These are phyloP conservation scores for Misgurnus mizolepis DNA, from an alignment of 2,113 vertebrate species.

Conservation along the genomic window DNA sequence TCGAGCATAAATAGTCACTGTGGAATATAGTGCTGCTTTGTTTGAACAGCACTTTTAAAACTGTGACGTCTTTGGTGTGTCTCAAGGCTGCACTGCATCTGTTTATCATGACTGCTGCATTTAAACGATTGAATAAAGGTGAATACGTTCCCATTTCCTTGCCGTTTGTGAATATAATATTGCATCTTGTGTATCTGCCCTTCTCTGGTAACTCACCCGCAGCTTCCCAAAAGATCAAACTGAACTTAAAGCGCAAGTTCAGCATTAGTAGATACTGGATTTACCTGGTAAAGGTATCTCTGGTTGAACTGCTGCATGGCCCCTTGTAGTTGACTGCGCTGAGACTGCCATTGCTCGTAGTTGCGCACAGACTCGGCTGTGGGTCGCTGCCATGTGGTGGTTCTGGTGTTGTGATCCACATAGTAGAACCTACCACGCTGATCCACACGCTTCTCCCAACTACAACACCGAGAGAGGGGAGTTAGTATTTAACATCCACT, in stretches of 20 bases:
- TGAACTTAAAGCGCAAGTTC: too few species aligned
- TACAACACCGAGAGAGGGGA: constrained; percentile 57
- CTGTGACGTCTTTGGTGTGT: neutral
- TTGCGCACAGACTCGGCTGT: constrained; percentile 91
- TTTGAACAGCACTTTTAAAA: too few species aligned
- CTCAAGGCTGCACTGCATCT: neutral
- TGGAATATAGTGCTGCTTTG: too few species aligned
- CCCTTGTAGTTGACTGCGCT: constrained; percentile 93
- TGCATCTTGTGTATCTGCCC: too few species aligned
- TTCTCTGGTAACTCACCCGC: too few species aligned
- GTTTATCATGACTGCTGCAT: too few species aligned
- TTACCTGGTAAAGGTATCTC: constrained; percentile 97
- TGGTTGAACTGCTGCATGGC: constrained; percentile 99
- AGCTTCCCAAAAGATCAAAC: too few species aligned
- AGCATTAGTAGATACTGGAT: neutral
- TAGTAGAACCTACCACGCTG: constrained; percentile 94
- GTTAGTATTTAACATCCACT: neutral
- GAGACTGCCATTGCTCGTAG: constrained; percentile 98
- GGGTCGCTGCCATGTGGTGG: constrained; percentile 97
- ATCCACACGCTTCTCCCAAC: constrained; percentile 97
- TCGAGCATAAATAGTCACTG: too few species aligned
- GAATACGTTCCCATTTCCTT: too few species aligned
- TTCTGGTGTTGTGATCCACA: constrained; percentile 97
- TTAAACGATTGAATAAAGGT: too few species aligned
- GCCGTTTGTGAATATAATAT: too few species aligned